Conservation (phyloP, 2,888 invertebrate species). For the Caenorhabditis sp. region DNA sequence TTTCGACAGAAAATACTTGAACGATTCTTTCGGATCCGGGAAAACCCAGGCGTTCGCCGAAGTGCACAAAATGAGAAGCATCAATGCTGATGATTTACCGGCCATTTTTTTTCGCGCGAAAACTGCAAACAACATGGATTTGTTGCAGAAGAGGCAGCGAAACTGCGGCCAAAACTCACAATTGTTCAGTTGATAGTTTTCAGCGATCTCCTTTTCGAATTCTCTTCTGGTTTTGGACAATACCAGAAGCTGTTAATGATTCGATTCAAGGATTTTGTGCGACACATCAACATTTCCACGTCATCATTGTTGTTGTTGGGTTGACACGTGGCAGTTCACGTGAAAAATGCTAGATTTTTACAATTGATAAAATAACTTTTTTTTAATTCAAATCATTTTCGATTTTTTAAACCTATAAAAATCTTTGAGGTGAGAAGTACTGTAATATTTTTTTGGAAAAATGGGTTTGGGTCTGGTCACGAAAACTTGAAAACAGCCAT, state of each 20-base stretch:
- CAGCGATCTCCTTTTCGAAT: background rate
- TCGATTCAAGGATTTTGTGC: background rate
- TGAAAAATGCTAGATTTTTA: no score
- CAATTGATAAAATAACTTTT: no score
- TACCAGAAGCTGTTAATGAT: background rate
- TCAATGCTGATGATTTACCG: background rate
- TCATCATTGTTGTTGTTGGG: background rate
- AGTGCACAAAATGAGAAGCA: background rate
- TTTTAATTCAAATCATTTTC: no score
- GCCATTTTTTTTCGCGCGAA: background rate
- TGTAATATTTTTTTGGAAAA: no score
- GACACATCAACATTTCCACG: background rate
- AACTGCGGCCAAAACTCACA: background rate
- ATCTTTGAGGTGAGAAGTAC: no score
- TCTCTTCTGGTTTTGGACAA: background rate
- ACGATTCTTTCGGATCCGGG: background rate
- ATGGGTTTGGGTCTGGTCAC: no score
- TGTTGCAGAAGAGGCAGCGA: background rate
- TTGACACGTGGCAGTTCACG: no score
- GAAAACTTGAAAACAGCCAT: no score
- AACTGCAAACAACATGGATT: background rate
- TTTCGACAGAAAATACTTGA: background rate
- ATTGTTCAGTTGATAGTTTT: background rate
- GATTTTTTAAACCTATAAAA: no score
- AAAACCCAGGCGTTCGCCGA: background rate